Percentiles rank a stretch among this genome's conserved stretches.
These are phyloP conservation scores for Phyllostomus hastatus DNA, from an alignment of 2,113 vertebrate genomes.

Conservation along the genomic window DNA sequence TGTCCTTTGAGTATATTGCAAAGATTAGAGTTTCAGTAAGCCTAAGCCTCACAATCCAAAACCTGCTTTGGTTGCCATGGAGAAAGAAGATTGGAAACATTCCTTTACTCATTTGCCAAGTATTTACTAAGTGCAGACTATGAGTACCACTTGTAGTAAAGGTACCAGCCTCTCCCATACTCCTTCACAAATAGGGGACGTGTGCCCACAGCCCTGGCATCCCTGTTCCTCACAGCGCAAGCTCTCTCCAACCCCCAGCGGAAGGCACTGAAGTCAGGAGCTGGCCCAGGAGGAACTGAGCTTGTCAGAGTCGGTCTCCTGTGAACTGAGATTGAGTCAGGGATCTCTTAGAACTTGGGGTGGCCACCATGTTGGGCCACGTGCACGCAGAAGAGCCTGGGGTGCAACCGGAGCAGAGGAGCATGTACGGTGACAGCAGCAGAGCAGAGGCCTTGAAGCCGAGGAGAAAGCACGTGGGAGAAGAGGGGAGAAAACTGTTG, in stretches of 20 bases:
- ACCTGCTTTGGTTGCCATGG: neutral
- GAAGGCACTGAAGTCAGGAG: neutral
- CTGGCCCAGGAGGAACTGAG: neutral
- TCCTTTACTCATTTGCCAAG: neutral
- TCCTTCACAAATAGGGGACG: neutral
- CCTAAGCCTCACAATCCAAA: neutral
- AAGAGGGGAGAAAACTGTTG: neutral
- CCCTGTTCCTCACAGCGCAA: neutral
- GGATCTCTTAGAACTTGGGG: neutral
- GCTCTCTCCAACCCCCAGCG: neutral
- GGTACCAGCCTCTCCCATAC: neutral
- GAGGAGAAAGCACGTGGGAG: neutral
- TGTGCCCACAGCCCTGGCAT: neutral
- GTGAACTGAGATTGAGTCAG: neutral
- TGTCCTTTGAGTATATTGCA: neutral
- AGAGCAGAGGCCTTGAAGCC: neutral
- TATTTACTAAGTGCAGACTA: neutral
- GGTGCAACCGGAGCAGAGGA: neutral
- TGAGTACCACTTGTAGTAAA: neutral
- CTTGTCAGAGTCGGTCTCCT: neutral
- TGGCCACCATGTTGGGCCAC: neutral
- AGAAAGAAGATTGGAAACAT: conserved; percentile 1
- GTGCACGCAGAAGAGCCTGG: neutral
- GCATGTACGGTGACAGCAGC: neutral
- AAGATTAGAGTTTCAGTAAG: neutral